phyloP scores from a whole-genome alignment of 2,113 vertebrate species.

The Ifrita kowaldi region DNA sequence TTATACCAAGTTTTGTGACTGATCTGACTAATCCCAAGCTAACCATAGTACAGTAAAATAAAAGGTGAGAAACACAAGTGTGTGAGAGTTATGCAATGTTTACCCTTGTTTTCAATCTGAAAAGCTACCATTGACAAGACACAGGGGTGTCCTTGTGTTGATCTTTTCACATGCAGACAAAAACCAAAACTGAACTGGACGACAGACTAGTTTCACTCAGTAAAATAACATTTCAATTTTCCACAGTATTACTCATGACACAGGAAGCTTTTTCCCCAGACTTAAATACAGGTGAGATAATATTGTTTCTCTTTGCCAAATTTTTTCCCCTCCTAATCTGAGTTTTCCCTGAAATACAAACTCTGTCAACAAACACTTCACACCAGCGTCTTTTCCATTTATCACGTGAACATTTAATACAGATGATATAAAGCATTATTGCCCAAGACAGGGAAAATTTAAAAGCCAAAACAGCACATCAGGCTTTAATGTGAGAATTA shows the following conservation, averaged over 20 bases:
- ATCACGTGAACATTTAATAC: neutral
- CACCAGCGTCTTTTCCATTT: neutral
- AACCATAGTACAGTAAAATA: neutral
- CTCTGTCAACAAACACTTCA: neutral
- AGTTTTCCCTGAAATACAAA: neutral
- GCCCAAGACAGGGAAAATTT: neutral
- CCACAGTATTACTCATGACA: neutral
- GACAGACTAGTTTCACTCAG: neutral
- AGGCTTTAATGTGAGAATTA: neutral
- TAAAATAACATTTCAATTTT: neutral
- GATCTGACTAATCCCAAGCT: neutral
- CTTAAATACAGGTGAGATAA: neutral
- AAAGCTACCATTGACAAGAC: neutral
- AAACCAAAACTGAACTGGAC: neutral
- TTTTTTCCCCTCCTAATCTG: neutral
- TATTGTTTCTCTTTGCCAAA: neutral
- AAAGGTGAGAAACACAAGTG: neutral
- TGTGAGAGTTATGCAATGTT: neutral
- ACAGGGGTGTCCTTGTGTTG: neutral
- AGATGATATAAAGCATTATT: neutral
- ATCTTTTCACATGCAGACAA: neutral
- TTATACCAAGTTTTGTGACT: neutral
- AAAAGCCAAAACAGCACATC: neutral
- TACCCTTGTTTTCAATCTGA: neutral
- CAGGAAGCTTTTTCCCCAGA: neutral